Percentiles rank a stretch among this genome's conserved stretches.
phyloP scores from a whole-genome alignment of 2,113 vertebrate species.

The Paralichthys olivaceus region DNA sequence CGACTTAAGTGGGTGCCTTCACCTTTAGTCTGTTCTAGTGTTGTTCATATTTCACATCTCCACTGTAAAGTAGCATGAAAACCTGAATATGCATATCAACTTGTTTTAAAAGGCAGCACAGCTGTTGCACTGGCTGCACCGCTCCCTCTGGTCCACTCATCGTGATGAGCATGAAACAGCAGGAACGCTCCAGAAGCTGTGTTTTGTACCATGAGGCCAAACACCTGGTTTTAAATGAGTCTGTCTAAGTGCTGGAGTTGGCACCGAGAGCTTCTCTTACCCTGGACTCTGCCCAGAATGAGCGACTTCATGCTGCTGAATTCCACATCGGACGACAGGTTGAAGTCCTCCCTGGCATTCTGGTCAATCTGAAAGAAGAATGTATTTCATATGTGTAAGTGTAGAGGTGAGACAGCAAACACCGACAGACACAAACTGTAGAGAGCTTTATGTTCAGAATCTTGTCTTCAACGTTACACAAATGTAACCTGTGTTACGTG shows the following conservation, averaged over 20 bases:
- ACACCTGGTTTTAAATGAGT: constrained; percentile 45
- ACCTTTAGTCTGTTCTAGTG: not conserved
- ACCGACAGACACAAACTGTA: not conserved
- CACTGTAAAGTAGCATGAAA: constrained; percentile 19
- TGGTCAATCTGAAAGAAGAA: constrained; percentile 86
- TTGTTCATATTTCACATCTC: constrained; percentile 22
- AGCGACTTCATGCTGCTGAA: constrained; percentile 90
- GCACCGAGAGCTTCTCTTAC: constrained; percentile 79
- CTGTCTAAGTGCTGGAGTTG: not conserved
- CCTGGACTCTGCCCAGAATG: constrained; percentile 87
- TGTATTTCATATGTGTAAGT: not conserved
- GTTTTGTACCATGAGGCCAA: constrained; percentile 18
- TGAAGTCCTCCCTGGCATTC: constrained; percentile 84
- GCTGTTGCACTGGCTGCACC: constrained; percentile 12
- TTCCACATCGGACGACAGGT: constrained; percentile 88
- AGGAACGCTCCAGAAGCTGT: constrained; percentile 2
- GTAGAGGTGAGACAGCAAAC: constrained; percentile 6
- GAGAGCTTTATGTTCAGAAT: not conserved
- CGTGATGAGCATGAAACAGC: constrained; percentile 24
- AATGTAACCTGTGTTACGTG: too few relatives aligned
- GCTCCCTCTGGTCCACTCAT: constrained; percentile 4
- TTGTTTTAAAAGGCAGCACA: constrained; percentile 27
- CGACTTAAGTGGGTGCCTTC: constrained; percentile 11
- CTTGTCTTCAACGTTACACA: too few relatives aligned
- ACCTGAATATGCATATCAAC: constrained; percentile 37